Evolutionary conservation across 2,888 invertebrate genomes (phyloP).

Genomic region (Parnassius glacialis): DNA sequence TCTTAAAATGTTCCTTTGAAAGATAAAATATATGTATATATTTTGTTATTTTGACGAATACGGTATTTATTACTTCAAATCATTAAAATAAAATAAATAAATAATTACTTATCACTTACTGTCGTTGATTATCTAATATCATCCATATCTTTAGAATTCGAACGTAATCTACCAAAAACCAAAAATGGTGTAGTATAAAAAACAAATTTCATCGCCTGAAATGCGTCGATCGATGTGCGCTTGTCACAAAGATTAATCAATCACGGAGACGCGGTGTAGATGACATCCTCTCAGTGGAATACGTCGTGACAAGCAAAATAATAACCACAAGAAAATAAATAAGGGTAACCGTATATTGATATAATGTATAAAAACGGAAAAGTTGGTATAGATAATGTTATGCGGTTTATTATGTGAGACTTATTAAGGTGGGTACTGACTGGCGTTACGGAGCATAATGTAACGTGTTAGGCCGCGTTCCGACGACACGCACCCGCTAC

Average conservation of each 20-base stretch:
- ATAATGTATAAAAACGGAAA: constrained; percentile 9
- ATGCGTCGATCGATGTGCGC: constrained; percentile 29
- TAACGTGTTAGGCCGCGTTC: too few species aligned
- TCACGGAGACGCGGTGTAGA: constrained; percentile 27
- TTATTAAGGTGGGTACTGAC: too few species aligned
- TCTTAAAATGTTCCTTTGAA: too few species aligned
- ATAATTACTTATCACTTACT: too few species aligned
- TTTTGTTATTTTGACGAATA: too few species aligned
- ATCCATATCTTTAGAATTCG: neutral
- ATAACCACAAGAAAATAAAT: constrained; percentile 25
- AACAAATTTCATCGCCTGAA: constrained; percentile 22
- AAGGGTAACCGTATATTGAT: constrained; percentile 22
- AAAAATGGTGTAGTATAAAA: constrained; percentile 21
- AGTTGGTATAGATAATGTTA: constrained; percentile 2
- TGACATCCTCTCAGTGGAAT: constrained; percentile 20
- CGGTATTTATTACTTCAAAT: too few species aligned
- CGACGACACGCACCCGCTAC: too few species aligned
- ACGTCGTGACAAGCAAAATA: constrained; percentile 15
- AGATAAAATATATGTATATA: too few species aligned
- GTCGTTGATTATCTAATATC: neutral
- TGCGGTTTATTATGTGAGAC: neutral
- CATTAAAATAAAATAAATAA: too few species aligned
- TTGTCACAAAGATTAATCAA: constrained; percentile 33
- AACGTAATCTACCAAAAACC: neutral
- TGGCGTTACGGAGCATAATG: too few species aligned